Conservation (phyloP, 37 sponge, comb jelly and placozoan species). For the Bolinopsis microptera region DNA sequence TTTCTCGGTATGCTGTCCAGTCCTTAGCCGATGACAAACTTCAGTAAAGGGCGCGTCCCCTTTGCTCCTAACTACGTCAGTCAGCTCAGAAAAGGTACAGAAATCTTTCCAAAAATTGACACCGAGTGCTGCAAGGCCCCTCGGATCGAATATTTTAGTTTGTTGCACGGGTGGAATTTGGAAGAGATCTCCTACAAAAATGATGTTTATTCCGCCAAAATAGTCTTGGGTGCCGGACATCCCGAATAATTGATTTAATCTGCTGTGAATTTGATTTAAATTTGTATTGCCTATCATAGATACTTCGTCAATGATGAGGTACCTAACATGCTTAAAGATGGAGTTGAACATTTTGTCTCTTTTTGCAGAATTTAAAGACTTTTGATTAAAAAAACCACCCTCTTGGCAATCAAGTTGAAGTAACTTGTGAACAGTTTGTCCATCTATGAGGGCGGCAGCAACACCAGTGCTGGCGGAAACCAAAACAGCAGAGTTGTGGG, state of each 20-base stretch:
- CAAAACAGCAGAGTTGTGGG: not conserved
- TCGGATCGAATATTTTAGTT: constrained; percentile 40
- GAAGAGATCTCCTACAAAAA: constrained; percentile 28
- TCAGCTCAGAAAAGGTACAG: constrained; percentile 43
- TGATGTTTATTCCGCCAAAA: constrained; percentile 28
- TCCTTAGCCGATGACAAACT: constrained; percentile 16
- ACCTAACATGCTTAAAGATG: not conserved
- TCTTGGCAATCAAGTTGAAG: constrained; percentile 39
- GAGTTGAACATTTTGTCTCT: not conserved
- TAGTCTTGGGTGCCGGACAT: not conserved
- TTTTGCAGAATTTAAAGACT: not conserved
- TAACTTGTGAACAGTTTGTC: constrained; percentile 13
- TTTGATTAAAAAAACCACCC: not conserved
- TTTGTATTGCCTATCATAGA: constrained; percentile 58
- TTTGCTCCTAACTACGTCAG: constrained; percentile 36
- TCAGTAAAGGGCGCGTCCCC: constrained; percentile 14
- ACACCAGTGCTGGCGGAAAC: constrained; percentile 44
- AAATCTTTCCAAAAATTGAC: constrained; percentile 32
- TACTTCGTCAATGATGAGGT: constrained; percentile 41
- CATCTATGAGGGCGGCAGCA: constrained; percentile 44
- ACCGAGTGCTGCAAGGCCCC: constrained; percentile 3
- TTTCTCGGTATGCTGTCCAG: not conserved
- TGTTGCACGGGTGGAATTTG: constrained; percentile 57
- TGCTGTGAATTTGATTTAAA: constrained; percentile 37
- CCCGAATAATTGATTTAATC: not conserved